Evolutionary conservation across 2,888 invertebrate species (phyloP), one percentile per base, ranked within the genome.

Genomic region (Tetrapedia diversipes): DNA sequence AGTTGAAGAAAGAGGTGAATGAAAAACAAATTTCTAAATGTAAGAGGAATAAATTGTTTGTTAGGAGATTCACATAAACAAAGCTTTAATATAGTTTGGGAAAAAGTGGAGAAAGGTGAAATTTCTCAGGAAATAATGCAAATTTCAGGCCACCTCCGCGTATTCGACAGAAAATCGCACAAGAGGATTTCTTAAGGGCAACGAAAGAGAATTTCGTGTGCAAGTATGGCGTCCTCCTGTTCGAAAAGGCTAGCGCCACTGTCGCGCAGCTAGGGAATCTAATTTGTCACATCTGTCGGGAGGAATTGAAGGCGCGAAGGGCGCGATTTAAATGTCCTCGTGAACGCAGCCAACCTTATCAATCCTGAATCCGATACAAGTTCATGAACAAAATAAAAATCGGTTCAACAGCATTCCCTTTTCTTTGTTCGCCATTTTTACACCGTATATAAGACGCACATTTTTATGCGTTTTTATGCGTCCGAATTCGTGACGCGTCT

Each of bases 231-330:
- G 41, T 22, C n/a, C 7, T 39, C 19, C 19, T n/a, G n/a, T 39
- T 67, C 29, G 41, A 60, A 37, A 56, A 19, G 43, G n/a, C n/a
- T n/a, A n/a, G 29, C n/a, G 51, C 22, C n/a, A 3, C 22, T 19
- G 61, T 37, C 27, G 24, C 24, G 22, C 16, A 10, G 14, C 24
- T 19, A 14, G 4, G 22, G 19, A 56, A 70, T 56, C 19, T 56
- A 70, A 70, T 70, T 63, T 57, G 32, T 63, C 41, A 54, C 32
- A 56, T 70, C 70, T 56, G 63, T 64, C 47, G 11, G 14, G 32
- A 2, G n/a, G 43, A n/a, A 4, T 14, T 27, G 32, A 57, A 61
- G 61, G 32, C 39, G 22, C 56, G 37, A 39, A 37, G 60, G 37
- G 27, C 54, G 14, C 54, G 56, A 47, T 29, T 70, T 57, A 56